Evolutionary conservation across 2,888 invertebrate species (phyloP), one percentile per base, ranked within the genome.

Genomic region (Shargacucullia verbasci): DNA sequence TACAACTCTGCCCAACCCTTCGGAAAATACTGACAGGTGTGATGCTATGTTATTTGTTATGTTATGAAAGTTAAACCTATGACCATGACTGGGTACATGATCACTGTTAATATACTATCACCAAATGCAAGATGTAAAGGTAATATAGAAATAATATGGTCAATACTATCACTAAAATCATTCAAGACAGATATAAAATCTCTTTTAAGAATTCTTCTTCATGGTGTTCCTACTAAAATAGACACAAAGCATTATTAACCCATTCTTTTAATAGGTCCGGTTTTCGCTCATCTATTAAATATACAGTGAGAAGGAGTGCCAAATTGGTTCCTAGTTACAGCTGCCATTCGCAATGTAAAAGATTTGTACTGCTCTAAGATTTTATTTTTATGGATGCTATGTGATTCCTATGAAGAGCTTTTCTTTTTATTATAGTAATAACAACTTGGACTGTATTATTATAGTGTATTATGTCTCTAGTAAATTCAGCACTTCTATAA

Each of bases 261-360:
- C 49, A 61, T 43, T 72, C 73, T 73, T 79, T 79, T 73, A 73
- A 75, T 75, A 68, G 54, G 53, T 70, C 68, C 54, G 66, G 72
- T 78, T 73, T 76, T 76, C 61, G 60, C 70, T 57, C 56, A 41
- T 53, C 72, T 70, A 74, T 78, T 77, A 73, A 75, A 68, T 58
- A 67, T 66, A 52, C 55, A 46, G 58, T 59, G 67, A 73, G 77
- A 77, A 45, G 66, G 45, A 60, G 49, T 80, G 79, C 79, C 80
- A 80, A 80, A 80, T 80, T 74, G 80, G 79, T 74, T 74, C 70
- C 61, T 65, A 25, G 68, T 64, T 69, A 37, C 41, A 52, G 47
- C 61, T 53, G 63, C 67, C 61, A 68, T 70, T 71, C 59, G 63
- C 68, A 72, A 76, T 70, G 63, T 67, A 54, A 63, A 49, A 63